These are phyloP conservation scores for Rhinolophus sinicus DNA, from an alignment of 2,113 vertebrate genomes.

Conservation along the genomic window DNA sequence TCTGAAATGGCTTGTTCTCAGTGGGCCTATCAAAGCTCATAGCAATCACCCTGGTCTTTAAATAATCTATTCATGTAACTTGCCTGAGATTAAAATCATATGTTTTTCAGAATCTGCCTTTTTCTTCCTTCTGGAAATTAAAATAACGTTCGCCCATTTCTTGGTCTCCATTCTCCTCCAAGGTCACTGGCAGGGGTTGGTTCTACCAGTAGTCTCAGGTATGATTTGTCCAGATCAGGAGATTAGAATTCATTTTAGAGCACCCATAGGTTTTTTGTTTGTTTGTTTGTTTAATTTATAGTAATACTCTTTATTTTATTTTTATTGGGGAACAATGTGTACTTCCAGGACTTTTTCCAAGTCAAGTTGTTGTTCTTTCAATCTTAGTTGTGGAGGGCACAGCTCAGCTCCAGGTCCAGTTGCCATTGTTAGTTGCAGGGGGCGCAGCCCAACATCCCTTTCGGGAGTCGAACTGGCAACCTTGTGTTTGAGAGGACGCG, in stretches of 20 bases:
- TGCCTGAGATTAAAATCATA: background rate
- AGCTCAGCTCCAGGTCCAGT: too few species aligned
- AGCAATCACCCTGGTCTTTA: background rate
- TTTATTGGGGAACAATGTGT: too few species aligned
- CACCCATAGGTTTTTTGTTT: background rate
- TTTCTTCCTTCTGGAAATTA: background rate
- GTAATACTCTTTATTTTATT: too few species aligned
- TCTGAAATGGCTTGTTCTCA: background rate
- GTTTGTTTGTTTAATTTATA: too few species aligned
- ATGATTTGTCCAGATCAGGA: background rate
- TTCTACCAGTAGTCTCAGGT: background rate
- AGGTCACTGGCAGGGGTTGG: background rate
- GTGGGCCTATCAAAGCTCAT: background rate
- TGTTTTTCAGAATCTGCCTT: background rate
- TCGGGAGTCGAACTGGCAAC: too few species aligned
- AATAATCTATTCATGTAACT: background rate
- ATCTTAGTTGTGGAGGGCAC: too few species aligned
- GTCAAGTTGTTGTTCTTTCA: too few species aligned
- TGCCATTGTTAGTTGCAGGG: too few species aligned
- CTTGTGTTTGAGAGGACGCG: too few species aligned
- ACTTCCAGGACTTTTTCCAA: too few species aligned
- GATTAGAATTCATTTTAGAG: background rate
- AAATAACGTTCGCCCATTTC: background rate
- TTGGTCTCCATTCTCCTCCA: background rate
- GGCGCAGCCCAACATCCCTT: too few species aligned